Evolutionary conservation across 2,888 invertebrate genomes (phyloP).

Genomic region (Amblyjoppa proteus): DNA sequence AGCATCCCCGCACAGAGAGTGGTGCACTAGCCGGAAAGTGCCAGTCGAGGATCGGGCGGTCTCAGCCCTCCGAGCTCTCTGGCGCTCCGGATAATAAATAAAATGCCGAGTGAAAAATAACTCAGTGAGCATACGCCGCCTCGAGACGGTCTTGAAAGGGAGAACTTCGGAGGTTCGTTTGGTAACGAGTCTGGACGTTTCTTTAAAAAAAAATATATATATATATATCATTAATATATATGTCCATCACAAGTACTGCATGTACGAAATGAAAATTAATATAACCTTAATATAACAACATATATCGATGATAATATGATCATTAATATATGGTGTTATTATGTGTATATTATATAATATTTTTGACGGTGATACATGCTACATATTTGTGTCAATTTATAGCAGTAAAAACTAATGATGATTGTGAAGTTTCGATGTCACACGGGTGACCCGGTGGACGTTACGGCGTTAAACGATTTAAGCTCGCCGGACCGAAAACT

Average conservation of each 20-base stretch:
- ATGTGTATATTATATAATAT: neutral
- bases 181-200: slow-evolving; percentile 76
- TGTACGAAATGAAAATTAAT: neutral
- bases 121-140: slow-evolving; percentile 12
- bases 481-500: slow-evolving; percentile 40
- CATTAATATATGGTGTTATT: neutral
- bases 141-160: slow-evolving; percentile 35
- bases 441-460: slow-evolving; percentile 12
- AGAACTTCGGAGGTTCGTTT: slow-evolving; percentile 73
- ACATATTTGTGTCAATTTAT: neutral
- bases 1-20: slow-evolving; percentile 57
- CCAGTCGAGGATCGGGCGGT: slow-evolving; percentile 65
- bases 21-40: slow-evolving; percentile 66
- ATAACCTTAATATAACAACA: neutral
- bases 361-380: neutral
- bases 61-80: slow-evolving; percentile 16
- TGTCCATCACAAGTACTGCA: neutral
- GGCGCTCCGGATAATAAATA: slow-evolving; percentile 76
- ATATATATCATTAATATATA: neutral
- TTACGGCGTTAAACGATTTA: slow-evolving; percentile 51
- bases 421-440: slow-evolving; percentile 6
- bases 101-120: slow-evolving; percentile 72
- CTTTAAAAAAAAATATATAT: slow-evolving; percentile 54
- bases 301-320: neutral
- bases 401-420: slow-evolving; percentile 10